phyloP scores from a whole-genome alignment of 2,113 vertebrate genomes.

The Notiomystis cincta region DNA sequence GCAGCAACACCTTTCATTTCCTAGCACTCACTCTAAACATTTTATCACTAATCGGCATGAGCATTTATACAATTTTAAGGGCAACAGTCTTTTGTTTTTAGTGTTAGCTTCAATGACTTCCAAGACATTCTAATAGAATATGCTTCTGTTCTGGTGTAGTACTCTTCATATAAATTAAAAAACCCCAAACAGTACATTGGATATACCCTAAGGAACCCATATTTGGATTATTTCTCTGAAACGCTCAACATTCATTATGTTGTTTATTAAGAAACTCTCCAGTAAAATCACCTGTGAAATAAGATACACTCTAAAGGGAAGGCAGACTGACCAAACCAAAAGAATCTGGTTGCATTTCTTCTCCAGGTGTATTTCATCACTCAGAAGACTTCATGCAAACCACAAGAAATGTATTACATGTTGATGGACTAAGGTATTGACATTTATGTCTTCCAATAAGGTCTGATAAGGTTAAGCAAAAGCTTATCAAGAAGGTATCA shows the following conservation, averaged over 20 bases:
- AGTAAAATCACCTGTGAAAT: not conserved
- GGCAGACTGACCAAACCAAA: not conserved
- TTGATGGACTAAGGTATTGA: not conserved
- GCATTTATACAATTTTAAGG: not conserved
- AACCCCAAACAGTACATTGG: accelerated
- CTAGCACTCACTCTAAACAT: not conserved
- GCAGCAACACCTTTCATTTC: not conserved
- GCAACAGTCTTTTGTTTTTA: not conserved
- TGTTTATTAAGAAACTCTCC: not conserved
- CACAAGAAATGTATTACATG: not conserved
- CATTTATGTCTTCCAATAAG: not conserved
- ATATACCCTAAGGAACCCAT: not conserved
- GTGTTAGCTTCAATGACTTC: not conserved
- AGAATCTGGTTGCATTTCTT: not conserved
- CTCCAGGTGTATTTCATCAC: not conserved
- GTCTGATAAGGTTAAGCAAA: not conserved
- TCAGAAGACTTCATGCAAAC: not conserved
- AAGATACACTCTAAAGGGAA: not conserved
- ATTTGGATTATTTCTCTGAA: not conserved
- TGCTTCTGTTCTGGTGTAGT: not conserved
- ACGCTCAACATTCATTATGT: not conserved
- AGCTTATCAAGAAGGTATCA: not conserved
- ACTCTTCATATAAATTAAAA: not conserved
- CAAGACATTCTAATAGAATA: not conserved
- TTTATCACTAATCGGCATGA: not conserved